Evolutionary conservation across 2,797 vertebrate genomes (phyloP).

Genomic region (Euthynnus affinis): DNA sequence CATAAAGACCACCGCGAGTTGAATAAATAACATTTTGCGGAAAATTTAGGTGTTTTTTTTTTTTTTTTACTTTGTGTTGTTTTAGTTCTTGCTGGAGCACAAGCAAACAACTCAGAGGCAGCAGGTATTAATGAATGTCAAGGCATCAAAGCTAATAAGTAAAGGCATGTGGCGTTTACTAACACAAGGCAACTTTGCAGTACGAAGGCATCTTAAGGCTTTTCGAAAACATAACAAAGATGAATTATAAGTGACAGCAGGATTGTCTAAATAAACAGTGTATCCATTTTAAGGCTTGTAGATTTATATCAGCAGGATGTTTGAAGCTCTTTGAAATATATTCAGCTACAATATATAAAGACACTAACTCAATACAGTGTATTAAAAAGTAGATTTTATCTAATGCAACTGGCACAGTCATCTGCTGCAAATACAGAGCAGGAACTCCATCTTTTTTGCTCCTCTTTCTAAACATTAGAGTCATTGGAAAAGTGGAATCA

Average conservation of each 20-base stretch:
- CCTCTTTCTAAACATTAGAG: background rate
- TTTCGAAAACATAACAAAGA: background rate
- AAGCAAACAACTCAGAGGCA: background rate
- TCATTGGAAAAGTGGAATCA: no score
- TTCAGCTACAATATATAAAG: constrained; percentile 11
- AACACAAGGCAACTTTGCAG: background rate
- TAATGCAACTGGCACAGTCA: background rate
- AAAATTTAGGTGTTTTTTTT: background rate
- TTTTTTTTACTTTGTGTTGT: background rate
- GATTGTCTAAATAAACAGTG: constrained; percentile 34
- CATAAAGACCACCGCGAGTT: background rate
- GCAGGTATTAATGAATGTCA: background rate
- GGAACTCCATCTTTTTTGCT: background rate
- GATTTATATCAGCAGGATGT: constrained; percentile 12
- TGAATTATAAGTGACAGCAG: background rate
- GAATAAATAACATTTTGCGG: background rate
- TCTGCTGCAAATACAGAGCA: background rate
- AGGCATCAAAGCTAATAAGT: constrained; percentile 41
- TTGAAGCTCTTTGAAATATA: constrained; percentile 19
- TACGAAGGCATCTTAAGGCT: constrained; percentile 8
- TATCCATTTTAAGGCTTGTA: background rate
- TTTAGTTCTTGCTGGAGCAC: constrained; percentile 5
- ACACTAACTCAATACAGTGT: background rate
- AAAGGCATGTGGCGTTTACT: constrained; percentile 56
- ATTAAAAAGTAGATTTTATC: background rate